phyloP scores from a whole-genome alignment of 2,113 vertebrate species.

The Anarrhichthys ocellatus region DNA sequence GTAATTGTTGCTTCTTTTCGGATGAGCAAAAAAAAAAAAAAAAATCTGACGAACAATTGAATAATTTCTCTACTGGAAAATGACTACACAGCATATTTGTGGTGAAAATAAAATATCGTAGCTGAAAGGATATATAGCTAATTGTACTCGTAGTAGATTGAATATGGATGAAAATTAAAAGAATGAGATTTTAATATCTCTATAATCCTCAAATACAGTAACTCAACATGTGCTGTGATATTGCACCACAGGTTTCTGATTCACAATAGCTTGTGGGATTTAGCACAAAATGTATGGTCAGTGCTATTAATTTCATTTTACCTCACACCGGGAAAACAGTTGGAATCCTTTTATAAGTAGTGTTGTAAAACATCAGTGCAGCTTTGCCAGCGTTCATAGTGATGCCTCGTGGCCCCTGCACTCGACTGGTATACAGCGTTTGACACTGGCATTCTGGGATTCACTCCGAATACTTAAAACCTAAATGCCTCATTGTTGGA shows the following conservation, averaged over 20 bases:
- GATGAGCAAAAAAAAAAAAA: slow-evolving; percentile 87
- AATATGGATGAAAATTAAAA: slow-evolving; percentile 40
- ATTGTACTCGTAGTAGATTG: not conserved
- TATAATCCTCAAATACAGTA: slow-evolving; percentile 57
- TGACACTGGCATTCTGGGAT: slow-evolving; percentile 79
- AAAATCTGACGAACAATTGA: slow-evolving; percentile 85
- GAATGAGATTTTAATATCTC: slow-evolving; percentile 58
- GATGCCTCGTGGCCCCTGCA: slow-evolving; percentile 80
- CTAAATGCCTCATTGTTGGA: slow-evolving; percentile 68
- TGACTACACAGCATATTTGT: slow-evolving; percentile 44
- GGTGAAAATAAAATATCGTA: not conserved
- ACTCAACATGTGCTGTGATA: slow-evolving; percentile 62
- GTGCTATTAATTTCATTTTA: slow-evolving; percentile 80
- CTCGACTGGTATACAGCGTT: slow-evolving; percentile 71
- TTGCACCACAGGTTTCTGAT: slow-evolving; percentile 72
- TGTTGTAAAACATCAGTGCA: slow-evolving; percentile 69
- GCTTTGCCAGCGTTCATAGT: slow-evolving; percentile 33
- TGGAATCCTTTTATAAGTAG: slow-evolving; percentile 70
- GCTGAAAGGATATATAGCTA: slow-evolving; percentile 26
- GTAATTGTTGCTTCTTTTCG: slow-evolving; percentile 91
- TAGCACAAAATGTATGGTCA: slow-evolving; percentile 70
- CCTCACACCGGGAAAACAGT: slow-evolving; percentile 76
- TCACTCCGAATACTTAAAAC: slow-evolving; percentile 61
- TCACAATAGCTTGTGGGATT: slow-evolving; percentile 70
- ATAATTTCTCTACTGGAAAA: slow-evolving; percentile 40